Conservation (phyloP, 2,113 vertebrate species). For the Leiothrix lutea region DNA sequence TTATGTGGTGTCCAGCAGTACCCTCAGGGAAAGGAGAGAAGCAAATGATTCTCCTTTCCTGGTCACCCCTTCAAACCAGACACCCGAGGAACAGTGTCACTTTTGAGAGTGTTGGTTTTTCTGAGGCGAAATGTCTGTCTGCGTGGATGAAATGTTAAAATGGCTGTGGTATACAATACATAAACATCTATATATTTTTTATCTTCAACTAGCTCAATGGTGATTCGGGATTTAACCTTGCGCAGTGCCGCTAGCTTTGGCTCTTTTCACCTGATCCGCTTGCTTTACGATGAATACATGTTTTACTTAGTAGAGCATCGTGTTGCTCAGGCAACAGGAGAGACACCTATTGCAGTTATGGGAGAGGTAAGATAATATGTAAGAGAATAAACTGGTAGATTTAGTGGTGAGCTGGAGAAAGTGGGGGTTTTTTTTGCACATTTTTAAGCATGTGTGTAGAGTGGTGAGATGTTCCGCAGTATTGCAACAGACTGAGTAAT, state of each 20-base stretch:
- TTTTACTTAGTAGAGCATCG: slow-evolving; percentile 86
- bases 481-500: neutral
- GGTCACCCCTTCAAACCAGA: neutral
- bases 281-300: slow-evolving; percentile 85
- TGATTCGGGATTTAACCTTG: slow-evolving; percentile 84
- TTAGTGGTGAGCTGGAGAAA: neutral
- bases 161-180: neutral
- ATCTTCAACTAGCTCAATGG: slow-evolving; percentile 80
- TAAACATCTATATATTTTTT: slow-evolving; percentile 42
- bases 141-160: neutral
- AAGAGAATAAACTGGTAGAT: neutral
- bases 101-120: neutral
- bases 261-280: slow-evolving; percentile 85
- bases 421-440: neutral
- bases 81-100: neutral
- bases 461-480: neutral
- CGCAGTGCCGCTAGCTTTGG: slow-evolving; percentile 86
- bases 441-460: neutral
- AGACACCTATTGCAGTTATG: slow-evolving; percentile 85
- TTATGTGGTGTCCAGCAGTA: neutral
- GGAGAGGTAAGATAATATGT: slow-evolving; percentile 77
- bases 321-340: slow-evolving; percentile 84
- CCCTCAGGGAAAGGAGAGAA: neutral
- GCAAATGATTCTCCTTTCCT: neutral
- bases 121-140: slow-evolving; percentile 10